phyloP scores from a whole-genome alignment of 2,113 vertebrate species.

The Cyrtonyx montezumae region DNA sequence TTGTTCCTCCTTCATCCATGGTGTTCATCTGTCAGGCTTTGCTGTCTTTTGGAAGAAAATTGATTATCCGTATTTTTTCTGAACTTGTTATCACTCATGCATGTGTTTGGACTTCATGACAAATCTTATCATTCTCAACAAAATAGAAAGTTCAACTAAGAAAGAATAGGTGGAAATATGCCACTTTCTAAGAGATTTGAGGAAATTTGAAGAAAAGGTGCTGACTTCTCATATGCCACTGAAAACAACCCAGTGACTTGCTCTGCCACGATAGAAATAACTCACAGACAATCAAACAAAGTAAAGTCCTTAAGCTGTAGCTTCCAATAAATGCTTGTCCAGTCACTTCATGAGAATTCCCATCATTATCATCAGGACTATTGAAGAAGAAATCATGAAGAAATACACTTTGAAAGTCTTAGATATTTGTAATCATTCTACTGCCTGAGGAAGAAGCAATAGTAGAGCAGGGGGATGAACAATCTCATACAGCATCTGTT shows the following conservation, averaged over 20 bases:
- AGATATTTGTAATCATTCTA: neutral
- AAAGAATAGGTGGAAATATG: neutral
- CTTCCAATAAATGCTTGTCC: neutral
- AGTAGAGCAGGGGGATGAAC: rapidly evolving
- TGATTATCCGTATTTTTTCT: neutral
- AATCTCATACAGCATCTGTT: rapidly evolving
- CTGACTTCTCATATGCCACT: too few relatives aligned
- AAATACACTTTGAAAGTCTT: neutral
- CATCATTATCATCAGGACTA: neutral
- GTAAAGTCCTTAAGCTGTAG: neutral
- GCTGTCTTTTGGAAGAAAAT: neutral
- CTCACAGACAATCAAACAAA: neutral
- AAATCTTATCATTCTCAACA: neutral
- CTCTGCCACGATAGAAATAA: neutral
- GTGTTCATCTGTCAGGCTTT: neutral
- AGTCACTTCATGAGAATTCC: neutral
- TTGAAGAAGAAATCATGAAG: neutral
- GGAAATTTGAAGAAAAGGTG: neutral
- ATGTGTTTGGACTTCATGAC: neutral
- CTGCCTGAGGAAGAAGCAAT: neutral
- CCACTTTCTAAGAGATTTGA: neutral
- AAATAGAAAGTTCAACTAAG: neutral
- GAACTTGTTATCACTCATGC: neutral
- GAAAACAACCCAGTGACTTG: neutral
- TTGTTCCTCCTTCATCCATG: neutral